phyloP scores from a whole-genome alignment of 2,797 vertebrate genomes.

The Cyprinella venusta region DNA sequence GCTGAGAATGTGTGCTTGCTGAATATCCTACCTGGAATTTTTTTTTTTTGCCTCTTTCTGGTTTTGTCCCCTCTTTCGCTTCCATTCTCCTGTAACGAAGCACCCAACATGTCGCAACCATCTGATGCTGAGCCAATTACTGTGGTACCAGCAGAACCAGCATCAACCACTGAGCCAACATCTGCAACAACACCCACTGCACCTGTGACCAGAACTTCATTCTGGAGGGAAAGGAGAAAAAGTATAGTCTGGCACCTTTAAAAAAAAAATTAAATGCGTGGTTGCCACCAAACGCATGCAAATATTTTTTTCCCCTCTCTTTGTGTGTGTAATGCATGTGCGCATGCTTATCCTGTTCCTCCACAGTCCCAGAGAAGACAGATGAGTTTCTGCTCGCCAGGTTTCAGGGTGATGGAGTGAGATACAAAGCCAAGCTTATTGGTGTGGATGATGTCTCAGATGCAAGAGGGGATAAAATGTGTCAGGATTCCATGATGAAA shows the following conservation, averaged over 20 bases:
- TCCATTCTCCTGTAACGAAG: conserved; percentile 63
- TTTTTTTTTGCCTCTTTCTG: not conserved
- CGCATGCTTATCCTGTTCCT: conserved; percentile 25
- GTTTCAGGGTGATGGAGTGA: conserved; percentile 94
- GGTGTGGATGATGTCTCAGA: conserved; percentile 93
- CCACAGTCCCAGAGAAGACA: conserved; percentile 87
- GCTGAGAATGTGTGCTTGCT: conserved; percentile 76
- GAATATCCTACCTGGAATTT: conserved; percentile 55
- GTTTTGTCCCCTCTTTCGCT: conserved; percentile 12
- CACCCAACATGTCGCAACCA: conserved; percentile 80
- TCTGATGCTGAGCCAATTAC: conserved; percentile 79
- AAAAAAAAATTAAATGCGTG: not conserved
- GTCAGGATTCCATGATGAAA: conserved; percentile 99
- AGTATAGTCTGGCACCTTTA: conserved; percentile 67
- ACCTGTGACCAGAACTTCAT: conserved; percentile 75
- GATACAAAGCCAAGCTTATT: conserved; percentile 96
- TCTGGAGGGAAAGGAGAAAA: conserved; percentile 93
- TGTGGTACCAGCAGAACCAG: conserved; percentile 69
- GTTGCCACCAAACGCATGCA: not conserved
- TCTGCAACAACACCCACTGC: conserved; percentile 66
- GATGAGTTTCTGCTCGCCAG: conserved; percentile 91
- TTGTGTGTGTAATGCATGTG: no score
- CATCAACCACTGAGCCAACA: conserved; percentile 57
- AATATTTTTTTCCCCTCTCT: no score
- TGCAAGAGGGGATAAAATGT: conserved; percentile 97